Evolutionary conservation across 2,797 vertebrate species (phyloP), one percentile per base, ranked within the genome.

Genomic region (Labeo calbasu): DNA sequence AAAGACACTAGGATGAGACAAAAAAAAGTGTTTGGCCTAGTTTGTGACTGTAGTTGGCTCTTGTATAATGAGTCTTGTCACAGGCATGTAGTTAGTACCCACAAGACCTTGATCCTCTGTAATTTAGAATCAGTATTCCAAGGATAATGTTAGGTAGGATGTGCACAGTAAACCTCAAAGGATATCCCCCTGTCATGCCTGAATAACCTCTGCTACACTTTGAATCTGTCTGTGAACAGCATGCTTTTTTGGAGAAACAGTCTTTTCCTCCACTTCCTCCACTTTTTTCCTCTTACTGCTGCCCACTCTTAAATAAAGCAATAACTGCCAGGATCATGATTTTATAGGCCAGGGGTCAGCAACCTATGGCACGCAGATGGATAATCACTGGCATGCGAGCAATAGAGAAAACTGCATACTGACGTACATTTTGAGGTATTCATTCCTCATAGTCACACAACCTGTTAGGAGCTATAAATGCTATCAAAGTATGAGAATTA

Each of bases 71-170:
- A 76, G 40, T 57, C 75, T 79, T 84, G 17, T 28, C 15, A 77
- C 23, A 70, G 82, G 36, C 25, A 68, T 81, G 78, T 84, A 71
- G 32, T 72, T 81, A 55, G 25, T 68, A 68, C 71, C 78, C 78
- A 84, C 66, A 19, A 72, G 51, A 50, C 43, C 11, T 32, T 43
- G 21, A 69, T 32, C 61, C 53, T 70, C 5, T 81, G 57, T 73
- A 70, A 84, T 81, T 77, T 76, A 59, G 79, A 32, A 68, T 9
- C 25, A 82, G 71, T 73, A 65, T 79, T 71, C 40, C 25, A 75
- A 82, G 53, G 32, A 77, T 72, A 86, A 86, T 79, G 61, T 73
- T 23, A 72, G 73, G 63, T 51, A 77, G 65, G 28, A 82, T 53
- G 69, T 53, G 61, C 23, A 72, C 50, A 61, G 23, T 79, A 59